Conservation (phyloP, 2,113 vertebrate genomes). For the Nothobranchius kuhntae region DNA sequence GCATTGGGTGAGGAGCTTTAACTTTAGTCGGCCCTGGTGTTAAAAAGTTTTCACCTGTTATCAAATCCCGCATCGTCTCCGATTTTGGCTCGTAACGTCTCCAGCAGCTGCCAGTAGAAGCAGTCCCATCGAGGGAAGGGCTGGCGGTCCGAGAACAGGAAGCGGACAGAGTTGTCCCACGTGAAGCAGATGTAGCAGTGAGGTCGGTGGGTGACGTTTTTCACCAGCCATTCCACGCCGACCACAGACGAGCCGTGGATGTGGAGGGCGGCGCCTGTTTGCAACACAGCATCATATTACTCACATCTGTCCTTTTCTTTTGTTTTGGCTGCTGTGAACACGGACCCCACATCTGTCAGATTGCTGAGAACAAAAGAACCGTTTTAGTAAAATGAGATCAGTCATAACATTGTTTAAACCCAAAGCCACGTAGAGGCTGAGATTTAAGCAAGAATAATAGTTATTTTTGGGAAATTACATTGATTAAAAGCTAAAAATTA, state of each 20-base stretch:
- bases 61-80: constrained; percentile 79
- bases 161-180: constrained; percentile 67
- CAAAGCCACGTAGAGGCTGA: no score
- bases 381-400: no score
- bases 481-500: no score
- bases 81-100: constrained; percentile 72
- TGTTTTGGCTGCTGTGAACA: neutral
- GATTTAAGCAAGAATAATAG: no score
- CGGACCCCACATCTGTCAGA: no score
- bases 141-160: constrained; percentile 79
- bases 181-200: constrained; percentile 89
- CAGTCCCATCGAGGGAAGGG: constrained; percentile 77
- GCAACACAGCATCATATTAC: neutral
- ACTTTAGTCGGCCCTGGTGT: no score
- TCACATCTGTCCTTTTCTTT: no score
- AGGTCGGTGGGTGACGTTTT: constrained; percentile 87
- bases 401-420: no score
- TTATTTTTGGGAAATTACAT: no score
- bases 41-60: constrained; percentile 71
- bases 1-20: no score
- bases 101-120: constrained; percentile 83
- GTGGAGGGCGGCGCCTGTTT: constrained; percentile 86
- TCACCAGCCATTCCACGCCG: constrained; percentile 86
- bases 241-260: constrained; percentile 84
- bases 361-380: no score